Evolutionary conservation across 2,888 invertebrate species (phyloP), one percentile per base, ranked within the genome.

Genomic region (Rosalia funebris): DNA sequence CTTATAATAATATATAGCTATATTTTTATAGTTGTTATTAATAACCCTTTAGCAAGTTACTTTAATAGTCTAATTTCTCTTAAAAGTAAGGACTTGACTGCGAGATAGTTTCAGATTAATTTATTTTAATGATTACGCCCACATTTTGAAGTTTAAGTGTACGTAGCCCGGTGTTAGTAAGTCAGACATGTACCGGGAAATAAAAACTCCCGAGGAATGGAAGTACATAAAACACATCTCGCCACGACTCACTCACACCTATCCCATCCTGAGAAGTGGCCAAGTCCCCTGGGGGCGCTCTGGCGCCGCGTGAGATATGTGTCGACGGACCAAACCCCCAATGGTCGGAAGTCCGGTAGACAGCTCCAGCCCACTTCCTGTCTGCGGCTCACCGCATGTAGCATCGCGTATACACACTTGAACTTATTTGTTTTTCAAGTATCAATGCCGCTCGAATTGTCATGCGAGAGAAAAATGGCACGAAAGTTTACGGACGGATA

Each of bases 251-350:
- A 68, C 70, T 70, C 69, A 69, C 70, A 71, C 71, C 71, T 70
- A 66, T 63, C 62, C 60, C 63, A 70, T 71, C 65, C 66, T 68
- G 68, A 66, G 64, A 66, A 71, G 71, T 69, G 70, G 69, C 68
- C 58, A 60, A 63, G 48, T 66, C 69, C 69, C 67, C 60, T 50
- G 71, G 72, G 73, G 70, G 65, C 69, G 52, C 71, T 69, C 69
- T 72, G 76, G 75, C 75, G 77, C 76, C 78, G 60, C 67, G 71
- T 76, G 75, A 78, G 73, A 75, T 74, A 77, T 75, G 74, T 71
- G 70, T 68, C 72, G 70, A 62, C 72, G 41, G 37, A 57, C 56
- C 62, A 62, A 69, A 59, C 67, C 70, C 69, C 75, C 71, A 69
- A 66, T 66, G 71, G 71, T 71, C 74, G 77, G 77, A 77, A 69